These are phyloP conservation scores for Pollenia labialis DNA, from an alignment of 2,888 invertebrate species.

Conservation along the genomic window DNA sequence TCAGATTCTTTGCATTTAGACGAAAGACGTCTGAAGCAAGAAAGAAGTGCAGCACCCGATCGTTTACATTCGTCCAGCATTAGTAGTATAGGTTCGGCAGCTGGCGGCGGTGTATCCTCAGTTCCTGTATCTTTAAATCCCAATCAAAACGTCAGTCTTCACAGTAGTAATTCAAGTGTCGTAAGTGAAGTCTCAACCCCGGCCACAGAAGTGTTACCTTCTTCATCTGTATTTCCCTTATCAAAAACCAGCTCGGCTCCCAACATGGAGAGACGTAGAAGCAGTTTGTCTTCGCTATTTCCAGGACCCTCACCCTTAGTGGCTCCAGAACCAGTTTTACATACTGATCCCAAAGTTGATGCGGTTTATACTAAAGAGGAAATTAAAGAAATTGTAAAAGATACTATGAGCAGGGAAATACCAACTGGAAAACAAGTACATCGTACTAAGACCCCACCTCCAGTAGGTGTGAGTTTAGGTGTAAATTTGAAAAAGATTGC, in stretches of 20 bases:
- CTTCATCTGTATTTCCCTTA: conserved; percentile 79
- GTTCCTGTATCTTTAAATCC: conserved; percentile 65
- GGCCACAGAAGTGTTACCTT: conserved; percentile 48
- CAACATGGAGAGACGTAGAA: conserved; percentile 78
- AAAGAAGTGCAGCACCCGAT: conserved; percentile 79
- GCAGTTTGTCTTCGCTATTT: conserved; percentile 78
- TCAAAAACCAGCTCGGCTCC: conserved; percentile 81
- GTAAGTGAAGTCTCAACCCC: conserved; percentile 65
- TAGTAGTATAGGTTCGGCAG: conserved; percentile 79
- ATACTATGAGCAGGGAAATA: conserved; percentile 78
- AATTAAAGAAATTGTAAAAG: conserved; percentile 74
- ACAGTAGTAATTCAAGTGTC: conserved; percentile 78
- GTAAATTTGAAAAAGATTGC: conserved; percentile 82
- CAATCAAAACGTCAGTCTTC: conserved; percentile 77
- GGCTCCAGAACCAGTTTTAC: conserved; percentile 78
- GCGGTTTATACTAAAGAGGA: conserved; percentile 73
- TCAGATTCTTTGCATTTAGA: conserved; percentile 76
- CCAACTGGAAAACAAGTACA: conserved; percentile 79
- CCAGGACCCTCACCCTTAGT: conserved; percentile 80
- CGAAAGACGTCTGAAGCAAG: conserved; percentile 70
- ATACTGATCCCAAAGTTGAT: conserved; percentile 77
- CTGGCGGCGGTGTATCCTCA: conserved; percentile 61
- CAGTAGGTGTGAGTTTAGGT: conserved; percentile 82
- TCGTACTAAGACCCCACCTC: conserved; percentile 82
- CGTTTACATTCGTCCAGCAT: conserved; percentile 79